These are phyloP conservation scores for Syrphus vitripennis DNA, from an alignment of 2,888 invertebrate species.

Conservation along the genomic window DNA sequence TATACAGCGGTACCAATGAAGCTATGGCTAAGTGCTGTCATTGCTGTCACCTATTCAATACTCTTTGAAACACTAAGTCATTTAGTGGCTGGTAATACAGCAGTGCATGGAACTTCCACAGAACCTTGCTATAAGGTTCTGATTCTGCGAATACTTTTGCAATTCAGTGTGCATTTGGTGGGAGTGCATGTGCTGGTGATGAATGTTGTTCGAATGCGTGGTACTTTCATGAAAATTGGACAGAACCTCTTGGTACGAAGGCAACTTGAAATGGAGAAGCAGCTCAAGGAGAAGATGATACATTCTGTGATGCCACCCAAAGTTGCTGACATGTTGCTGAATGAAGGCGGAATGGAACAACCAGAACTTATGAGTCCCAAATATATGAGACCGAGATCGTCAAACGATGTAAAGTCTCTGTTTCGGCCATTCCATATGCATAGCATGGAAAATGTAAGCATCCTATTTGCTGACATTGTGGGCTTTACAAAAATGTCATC, in stretches of 20 bases:
- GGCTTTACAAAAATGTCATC: constrained; percentile 99
- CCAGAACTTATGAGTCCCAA: constrained; percentile 73
- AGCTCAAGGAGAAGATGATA: constrained; percentile 98
- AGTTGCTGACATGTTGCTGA: constrained; percentile 92
- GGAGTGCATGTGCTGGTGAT: constrained; percentile 96
- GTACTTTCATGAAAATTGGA: constrained; percentile 98
- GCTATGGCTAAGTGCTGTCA: constrained; percentile 90
- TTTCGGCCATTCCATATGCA: constrained; percentile 99
- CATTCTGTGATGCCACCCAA: constrained; percentile 98
- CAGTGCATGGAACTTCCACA: constrained; percentile 81
- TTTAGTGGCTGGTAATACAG: constrained; percentile 80
- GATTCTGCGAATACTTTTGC: constrained; percentile 89
- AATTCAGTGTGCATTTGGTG: constrained; percentile 94
- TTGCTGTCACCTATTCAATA: constrained; percentile 91
- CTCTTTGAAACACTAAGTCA: constrained; percentile 89
- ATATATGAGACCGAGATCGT: constrained; percentile 77
- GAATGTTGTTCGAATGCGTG: constrained; percentile 95
- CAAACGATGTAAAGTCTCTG: constrained; percentile 87
- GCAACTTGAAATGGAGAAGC: constrained; percentile 96
- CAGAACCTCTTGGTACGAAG: constrained; percentile 94
- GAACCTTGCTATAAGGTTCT: constrained; percentile 84
- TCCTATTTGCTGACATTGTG: constrained; percentile 98
- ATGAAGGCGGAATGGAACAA: constrained; percentile 84
- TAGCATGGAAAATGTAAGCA: constrained; percentile 97
- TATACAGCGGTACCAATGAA: constrained; percentile 97